Evolutionary conservation across 2,113 vertebrate species (phyloP), one percentile per base, ranked within the genome.

Genomic region (Psittacula cyanocephala): DNA sequence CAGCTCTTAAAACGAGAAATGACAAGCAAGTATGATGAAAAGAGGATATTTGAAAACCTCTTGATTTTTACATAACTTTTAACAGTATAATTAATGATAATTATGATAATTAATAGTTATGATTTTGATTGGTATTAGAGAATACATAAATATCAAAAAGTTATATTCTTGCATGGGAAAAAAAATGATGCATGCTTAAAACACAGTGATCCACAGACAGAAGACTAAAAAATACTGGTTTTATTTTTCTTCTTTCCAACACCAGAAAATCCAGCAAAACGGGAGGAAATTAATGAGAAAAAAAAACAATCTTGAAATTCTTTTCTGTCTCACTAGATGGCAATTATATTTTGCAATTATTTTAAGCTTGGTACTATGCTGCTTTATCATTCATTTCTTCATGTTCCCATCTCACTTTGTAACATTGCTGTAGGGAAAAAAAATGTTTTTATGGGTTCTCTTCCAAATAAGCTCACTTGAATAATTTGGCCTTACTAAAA

Each of bases 81-180:
- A 93, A 87, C 86, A 94, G 70, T 81, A 80, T 82, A 89, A 93
- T 95, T 96, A 86, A 27, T 74, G 9, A 76, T 71, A 89, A 89
- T 76, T 84, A 78, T 67, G 25, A 27, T 81, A 68, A 92, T 90
- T 95, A 97, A 95, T 39, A 64, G 17, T 4, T 35, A 52, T 80
- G 13, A 15, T 72, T 95, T 94, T 88, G 35, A 81, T 60, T 96
- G 41, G 79, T 71, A 52, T 90, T 43, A 69, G 24, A 74, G 37
- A 89, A 95, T 33, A 91, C 11, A 89, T 78, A 88, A 83, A 91
- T 93, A 79, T 72, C 89, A 43, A 86, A 85, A 93, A 65, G 12
- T 20, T 39, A 64, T 86, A 63, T 68, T 69, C 69, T 76, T 85
- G 53, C 24, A 59, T 31, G 6, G 14, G 28, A 68, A n/a, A 96